These are phyloP conservation scores for Stegodyphus dumicola DNA, from an alignment of 1,140 invertebrate species.

Conservation along the genomic window DNA sequence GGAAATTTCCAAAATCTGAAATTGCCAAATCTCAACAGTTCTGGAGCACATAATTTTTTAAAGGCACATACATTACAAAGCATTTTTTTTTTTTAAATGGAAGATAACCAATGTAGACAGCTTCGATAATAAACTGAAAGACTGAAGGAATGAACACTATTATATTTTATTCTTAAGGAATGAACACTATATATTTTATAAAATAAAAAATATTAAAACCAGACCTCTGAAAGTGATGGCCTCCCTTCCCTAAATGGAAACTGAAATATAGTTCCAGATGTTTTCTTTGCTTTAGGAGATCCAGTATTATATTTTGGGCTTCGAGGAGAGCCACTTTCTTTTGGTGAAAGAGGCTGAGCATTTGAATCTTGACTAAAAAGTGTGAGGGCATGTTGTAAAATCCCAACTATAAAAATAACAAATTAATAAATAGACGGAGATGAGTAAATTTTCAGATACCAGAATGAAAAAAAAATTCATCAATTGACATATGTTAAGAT, in stretches of 20 bases:
- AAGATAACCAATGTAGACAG: neutral
- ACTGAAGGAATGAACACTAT: no score
- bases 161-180: neutral
- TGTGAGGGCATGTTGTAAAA: conserved; percentile 52
- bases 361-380: conserved; percentile 51
- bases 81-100: neutral
- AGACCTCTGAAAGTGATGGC: conserved; percentile 45
- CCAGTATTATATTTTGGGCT: conserved; percentile 38
- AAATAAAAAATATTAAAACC: neutral
- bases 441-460: no score
- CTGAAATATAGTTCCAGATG: conserved; percentile 37
- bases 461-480: no score
- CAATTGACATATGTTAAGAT: no score
- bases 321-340: conserved; percentile 44
- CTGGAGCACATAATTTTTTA: no score
- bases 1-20: no score
- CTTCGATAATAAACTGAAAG: no score
- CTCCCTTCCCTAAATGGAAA: conserved; percentile 52
- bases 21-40: no score
- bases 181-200: neutral
- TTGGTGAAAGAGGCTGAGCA: conserved; percentile 15
- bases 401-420: conserved; percentile 8
- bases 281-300: conserved; percentile 39
- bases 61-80: no score
- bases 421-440: neutral